These are phyloP conservation scores for Bucco capensis DNA, from an alignment of 2,113 vertebrate species.

Conservation along the genomic window DNA sequence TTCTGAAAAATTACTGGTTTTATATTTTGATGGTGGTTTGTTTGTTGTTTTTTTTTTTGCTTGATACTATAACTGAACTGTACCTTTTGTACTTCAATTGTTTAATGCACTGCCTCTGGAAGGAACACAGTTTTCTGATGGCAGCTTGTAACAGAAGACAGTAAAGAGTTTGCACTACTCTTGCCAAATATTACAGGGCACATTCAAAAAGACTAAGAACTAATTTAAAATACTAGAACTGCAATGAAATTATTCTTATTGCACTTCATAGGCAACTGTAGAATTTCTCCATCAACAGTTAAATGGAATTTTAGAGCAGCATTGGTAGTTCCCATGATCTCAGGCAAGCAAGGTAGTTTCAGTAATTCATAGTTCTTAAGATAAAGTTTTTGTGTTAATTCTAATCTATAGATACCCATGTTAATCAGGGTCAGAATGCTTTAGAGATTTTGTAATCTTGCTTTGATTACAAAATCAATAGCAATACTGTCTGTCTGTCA, in stretches of 20 bases:
- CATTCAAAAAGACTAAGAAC: neutral
- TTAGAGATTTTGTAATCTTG: neutral
- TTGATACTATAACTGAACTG: neutral
- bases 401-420: neutral
- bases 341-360: neutral
- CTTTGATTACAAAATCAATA: constrained; percentile 42
- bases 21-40: too few species aligned
- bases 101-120: constrained; percentile 23
- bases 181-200: constrained; percentile 3
- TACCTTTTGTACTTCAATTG: neutral
- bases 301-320: constrained; percentile 22
- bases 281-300: neutral
- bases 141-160: neutral
- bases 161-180: neutral
- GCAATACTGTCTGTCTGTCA: neutral
- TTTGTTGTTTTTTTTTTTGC: neutral
- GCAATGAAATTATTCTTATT: constrained; percentile 43
- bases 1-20: neutral
- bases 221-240: neutral
- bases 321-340: neutral
- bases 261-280: neutral
- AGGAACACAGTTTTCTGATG: neutral
- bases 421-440: constrained; percentile 14
- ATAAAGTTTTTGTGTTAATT: constrained; percentile 1
- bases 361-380: neutral